Conservation (phyloP, 2,113 vertebrate genomes). For the Petrocephalus zakoni region DNA sequence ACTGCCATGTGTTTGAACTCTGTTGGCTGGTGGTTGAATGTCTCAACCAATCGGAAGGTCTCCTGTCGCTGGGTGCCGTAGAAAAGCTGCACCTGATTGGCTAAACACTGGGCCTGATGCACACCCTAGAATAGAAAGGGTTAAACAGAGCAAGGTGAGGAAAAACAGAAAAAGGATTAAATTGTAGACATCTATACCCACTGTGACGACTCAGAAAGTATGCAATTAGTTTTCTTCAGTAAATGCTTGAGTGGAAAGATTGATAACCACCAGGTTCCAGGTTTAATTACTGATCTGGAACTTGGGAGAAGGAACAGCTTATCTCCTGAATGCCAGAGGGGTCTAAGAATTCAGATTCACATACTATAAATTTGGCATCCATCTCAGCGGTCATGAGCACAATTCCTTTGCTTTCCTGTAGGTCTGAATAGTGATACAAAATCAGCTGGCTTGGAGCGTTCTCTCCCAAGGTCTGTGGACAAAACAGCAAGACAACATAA, state of each 20-base stretch:
- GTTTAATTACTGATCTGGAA: neutral
- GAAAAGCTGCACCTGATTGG: slow-evolving; percentile 92
- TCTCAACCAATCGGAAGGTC: slow-evolving; percentile 76
- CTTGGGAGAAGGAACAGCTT: neutral
- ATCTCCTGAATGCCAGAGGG: neutral
- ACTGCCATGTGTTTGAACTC: slow-evolving; percentile 90
- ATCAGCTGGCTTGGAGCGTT: slow-evolving; percentile 81
- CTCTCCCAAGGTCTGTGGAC: slow-evolving; percentile 73
- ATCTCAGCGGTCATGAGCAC: slow-evolving; percentile 92
- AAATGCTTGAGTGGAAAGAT: neutral
- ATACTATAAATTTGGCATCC: slow-evolving; percentile 83
- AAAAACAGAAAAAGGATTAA: neutral
- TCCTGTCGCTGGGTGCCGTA: slow-evolving; percentile 71
- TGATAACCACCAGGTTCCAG: neutral
- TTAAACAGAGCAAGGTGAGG: slow-evolving; percentile 20
- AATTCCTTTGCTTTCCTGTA: slow-evolving; percentile 82
- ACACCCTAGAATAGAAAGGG: slow-evolving; percentile 62
- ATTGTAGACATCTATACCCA: neutral
- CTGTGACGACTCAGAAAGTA: neutral
- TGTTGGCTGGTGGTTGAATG: slow-evolving; percentile 78
- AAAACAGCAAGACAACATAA: neutral
- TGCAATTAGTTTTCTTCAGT: neutral
- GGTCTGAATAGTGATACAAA: slow-evolving; percentile 85
- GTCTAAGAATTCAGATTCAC: slow-evolving; percentile 25
- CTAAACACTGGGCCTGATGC: slow-evolving; percentile 86